These are phyloP conservation scores for Pantala flavescens DNA, from an alignment of 1,140 invertebrate species.

Conservation along the genomic window DNA sequence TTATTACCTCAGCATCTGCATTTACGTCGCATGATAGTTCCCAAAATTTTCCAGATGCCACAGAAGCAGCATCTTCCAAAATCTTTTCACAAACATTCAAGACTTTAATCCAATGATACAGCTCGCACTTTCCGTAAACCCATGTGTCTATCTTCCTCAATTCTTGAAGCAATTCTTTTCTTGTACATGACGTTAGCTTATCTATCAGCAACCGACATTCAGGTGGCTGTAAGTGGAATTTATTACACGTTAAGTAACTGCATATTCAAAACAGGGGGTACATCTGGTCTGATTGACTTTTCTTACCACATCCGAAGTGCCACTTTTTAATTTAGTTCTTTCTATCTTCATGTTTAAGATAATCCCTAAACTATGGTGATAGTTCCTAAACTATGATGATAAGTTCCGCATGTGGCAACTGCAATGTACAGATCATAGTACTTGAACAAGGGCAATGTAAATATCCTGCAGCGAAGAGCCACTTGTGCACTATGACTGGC, in stretches of 20 bases:
- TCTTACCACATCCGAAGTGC: slow-evolving; percentile 75
- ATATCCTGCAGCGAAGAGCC: not conserved
- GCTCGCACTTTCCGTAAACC: slow-evolving; percentile 85
- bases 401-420: not conserved
- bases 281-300: slow-evolving; percentile 15
- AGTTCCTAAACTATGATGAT: not conserved
- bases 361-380: not conserved
- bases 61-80: slow-evolving; percentile 60
- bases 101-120: slow-evolving; percentile 84
- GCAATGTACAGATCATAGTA: not conserved
- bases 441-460: not conserved
- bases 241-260: slow-evolving; percentile 13
- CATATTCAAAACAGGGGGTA: slow-evolving; percentile 11
- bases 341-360: slow-evolving; percentile 68
- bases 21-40: slow-evolving; percentile 64
- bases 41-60: slow-evolving; percentile 58
- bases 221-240: slow-evolving; percentile 46
- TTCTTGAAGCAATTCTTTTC: slow-evolving; percentile 58
- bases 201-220: slow-evolving; percentile 76
- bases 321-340: slow-evolving; percentile 72
- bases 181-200: slow-evolving; percentile 57
- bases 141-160: slow-evolving; percentile 68
- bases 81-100: slow-evolving; percentile 75
- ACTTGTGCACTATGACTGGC: not conserved
- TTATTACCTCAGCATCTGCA: slow-evolving; percentile 48